phyloP scores from a whole-genome alignment of 1,140 invertebrate genomes.

The Diorhabda sublineata region DNA sequence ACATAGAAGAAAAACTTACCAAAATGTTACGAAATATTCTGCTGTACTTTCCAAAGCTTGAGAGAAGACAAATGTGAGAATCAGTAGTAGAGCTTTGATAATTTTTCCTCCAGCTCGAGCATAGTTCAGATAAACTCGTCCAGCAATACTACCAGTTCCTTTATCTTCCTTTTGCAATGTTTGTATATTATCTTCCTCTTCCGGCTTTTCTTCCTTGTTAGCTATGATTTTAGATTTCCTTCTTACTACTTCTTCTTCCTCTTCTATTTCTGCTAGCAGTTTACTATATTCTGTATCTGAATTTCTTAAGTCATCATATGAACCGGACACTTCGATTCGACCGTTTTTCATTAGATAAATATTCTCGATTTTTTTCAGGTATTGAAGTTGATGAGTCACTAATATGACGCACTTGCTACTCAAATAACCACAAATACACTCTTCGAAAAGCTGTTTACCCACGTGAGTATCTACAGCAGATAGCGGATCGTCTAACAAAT shows the following conservation, averaged over 20 bases:
- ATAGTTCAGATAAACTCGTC: conserved; percentile 57
- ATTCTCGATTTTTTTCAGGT: conserved; percentile 69
- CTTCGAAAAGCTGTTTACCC: conserved; percentile 65
- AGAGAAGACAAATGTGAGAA: conserved; percentile 16
- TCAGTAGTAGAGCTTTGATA: conserved; percentile 20
- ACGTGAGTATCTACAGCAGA: conserved; percentile 56
- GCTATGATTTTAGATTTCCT: conserved; percentile 12
- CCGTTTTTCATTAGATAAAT: conserved; percentile 63
- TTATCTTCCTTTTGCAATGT: conserved; percentile 27
- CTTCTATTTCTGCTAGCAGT: conserved; percentile 44
- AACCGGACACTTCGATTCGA: conserved; percentile 55
- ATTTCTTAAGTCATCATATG: conserved; percentile 57
- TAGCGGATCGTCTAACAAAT: conserved; percentile 77
- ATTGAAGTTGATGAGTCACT: conserved; percentile 86
- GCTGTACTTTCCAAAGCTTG: conserved; percentile 17
- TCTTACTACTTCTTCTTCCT: conserved; percentile 10
- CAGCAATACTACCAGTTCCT: conserved; percentile 55
- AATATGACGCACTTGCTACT: conserved; percentile 68
- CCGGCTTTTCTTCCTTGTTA: conserved; percentile 6
- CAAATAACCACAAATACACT: conserved; percentile 64
- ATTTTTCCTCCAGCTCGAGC: conserved; percentile 56
- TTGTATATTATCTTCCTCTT: background rate
- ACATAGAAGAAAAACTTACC: conserved; percentile 47
- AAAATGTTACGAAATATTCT: conserved; percentile 55
- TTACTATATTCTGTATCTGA: conserved; percentile 62